phyloP scores from a whole-genome alignment of 2,113 vertebrate genomes.

The Dasypus novemcinctus region DNA sequence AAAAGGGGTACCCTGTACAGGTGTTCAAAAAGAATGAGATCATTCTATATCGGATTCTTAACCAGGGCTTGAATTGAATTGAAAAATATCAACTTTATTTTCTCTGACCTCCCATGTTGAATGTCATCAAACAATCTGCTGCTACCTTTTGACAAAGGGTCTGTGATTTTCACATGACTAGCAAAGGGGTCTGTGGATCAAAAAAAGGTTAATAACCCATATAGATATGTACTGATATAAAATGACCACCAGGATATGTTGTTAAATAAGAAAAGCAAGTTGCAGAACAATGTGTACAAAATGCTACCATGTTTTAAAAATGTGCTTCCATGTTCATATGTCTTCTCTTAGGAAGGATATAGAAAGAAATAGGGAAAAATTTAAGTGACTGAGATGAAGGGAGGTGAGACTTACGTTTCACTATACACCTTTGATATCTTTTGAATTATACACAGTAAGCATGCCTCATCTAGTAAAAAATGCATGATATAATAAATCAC shows the following conservation, averaged over 20 bases:
- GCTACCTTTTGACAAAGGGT: too few species aligned
- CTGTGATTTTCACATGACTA: too few species aligned
- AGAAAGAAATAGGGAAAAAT: not conserved
- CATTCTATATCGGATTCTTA: not conserved
- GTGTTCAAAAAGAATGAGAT: not conserved
- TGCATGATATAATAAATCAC: not conserved
- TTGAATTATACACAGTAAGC: not conserved
- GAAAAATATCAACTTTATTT: too few species aligned
- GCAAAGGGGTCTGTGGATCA: too few species aligned
- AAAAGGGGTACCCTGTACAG: not conserved
- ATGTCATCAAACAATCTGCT: too few species aligned
- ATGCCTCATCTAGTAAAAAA: not conserved
- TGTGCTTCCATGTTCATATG: not conserved
- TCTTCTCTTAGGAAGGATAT: not conserved
- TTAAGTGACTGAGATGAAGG: not conserved
- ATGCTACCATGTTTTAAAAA: not conserved
- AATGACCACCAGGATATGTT: not conserved
- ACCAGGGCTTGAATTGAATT: too few species aligned
- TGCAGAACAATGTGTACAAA: not conserved
- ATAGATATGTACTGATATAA: accelerated
- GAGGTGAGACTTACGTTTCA: not conserved
- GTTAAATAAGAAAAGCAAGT: not conserved
- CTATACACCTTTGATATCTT: not conserved
- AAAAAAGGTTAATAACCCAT: too few species aligned
- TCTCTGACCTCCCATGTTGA: too few species aligned